A percentile compares a stretch with the other conserved stretches of the same genome.
Evolutionary conservation across 2,113 vertebrate species (phyloP).

Genomic region (Aplodontia rufa): DNA sequence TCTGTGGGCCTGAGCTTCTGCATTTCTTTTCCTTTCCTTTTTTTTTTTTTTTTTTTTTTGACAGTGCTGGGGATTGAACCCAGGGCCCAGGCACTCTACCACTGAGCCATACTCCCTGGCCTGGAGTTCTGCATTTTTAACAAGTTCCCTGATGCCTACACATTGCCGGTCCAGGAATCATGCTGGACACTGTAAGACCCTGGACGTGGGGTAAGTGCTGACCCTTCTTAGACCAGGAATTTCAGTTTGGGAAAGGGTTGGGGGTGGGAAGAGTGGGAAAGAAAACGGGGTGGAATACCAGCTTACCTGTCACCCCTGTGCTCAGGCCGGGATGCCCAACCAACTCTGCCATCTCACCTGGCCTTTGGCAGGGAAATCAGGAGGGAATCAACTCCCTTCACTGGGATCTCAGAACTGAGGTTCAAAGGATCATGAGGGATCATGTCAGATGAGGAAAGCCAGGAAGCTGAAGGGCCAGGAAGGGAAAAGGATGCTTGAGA

Average conservation of each 20-base stretch:
- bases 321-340: neutral
- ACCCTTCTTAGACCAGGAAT: neutral
- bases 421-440: neutral
- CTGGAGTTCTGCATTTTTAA: neutral
- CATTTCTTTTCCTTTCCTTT: too few relatives aligned
- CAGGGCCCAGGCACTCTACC: too few relatives aligned
- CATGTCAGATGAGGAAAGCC: neutral
- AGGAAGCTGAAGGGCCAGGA: neutral
- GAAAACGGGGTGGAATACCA: neutral
- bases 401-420: neutral
- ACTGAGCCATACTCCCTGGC: neutral
- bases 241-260: neutral
- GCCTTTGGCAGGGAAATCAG: too few relatives aligned
- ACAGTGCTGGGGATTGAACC: too few relatives aligned
- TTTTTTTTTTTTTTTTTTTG: too few relatives aligned
- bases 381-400: neutral
- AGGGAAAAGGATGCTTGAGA: too few relatives aligned
- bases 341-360: neutral
- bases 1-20: neutral
- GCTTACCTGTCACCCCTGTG: neutral
- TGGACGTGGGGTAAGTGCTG: too few relatives aligned
- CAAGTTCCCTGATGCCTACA: rapidly evolving
- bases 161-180: neutral
- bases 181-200: neutral
- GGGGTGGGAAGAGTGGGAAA: neutral